Evolutionary conservation across 2,888 invertebrate genomes (phyloP).

Genomic region (Neria commutata): DNA sequence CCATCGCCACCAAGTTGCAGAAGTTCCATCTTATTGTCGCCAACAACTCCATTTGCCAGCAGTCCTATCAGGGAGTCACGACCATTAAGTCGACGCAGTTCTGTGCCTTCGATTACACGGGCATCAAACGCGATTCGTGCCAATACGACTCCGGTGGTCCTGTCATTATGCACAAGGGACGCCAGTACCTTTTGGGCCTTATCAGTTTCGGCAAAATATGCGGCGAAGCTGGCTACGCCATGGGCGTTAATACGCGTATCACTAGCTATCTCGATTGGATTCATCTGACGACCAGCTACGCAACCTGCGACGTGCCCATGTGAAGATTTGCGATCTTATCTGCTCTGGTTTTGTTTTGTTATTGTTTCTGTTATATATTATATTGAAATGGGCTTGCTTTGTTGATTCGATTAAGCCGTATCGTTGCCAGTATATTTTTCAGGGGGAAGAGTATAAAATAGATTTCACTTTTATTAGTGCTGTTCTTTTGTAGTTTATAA

Average conservation of each 20-base stretch:
- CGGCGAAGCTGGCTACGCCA: conserved; percentile 52
- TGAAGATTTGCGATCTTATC: conserved; percentile 2
- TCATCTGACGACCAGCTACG: conserved; percentile 29
- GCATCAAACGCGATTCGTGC: conserved; percentile 62
- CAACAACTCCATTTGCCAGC: conserved; percentile 35
- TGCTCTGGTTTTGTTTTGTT: too few species aligned
- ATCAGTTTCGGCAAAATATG: conserved; percentile 66
- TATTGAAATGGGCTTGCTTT: too few species aligned
- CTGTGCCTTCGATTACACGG: conserved; percentile 46
- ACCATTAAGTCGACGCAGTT: conserved; percentile 37
- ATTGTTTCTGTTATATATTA: too few species aligned
- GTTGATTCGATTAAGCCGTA: too few species aligned
- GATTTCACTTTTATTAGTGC: too few species aligned
- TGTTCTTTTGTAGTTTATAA: too few species aligned
- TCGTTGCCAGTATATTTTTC: too few species aligned
- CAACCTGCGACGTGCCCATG: conserved; percentile 38
- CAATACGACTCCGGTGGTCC: conserved; percentile 66
- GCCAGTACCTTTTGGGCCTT: conserved; percentile 63
- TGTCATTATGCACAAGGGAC: conserved; percentile 57
- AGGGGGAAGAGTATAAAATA: too few species aligned
- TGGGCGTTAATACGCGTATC: conserved; percentile 66
- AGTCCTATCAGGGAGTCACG: conserved; percentile 26
- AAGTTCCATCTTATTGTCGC: conserved; percentile 61
- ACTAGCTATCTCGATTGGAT: conserved; percentile 66
- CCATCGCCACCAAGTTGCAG: conserved; percentile 60